Percentiles rank a stretch among this genome's conserved stretches.
Evolutionary conservation across 2,797 vertebrate species (phyloP).

Genomic region (Falco peregrinus): DNA sequence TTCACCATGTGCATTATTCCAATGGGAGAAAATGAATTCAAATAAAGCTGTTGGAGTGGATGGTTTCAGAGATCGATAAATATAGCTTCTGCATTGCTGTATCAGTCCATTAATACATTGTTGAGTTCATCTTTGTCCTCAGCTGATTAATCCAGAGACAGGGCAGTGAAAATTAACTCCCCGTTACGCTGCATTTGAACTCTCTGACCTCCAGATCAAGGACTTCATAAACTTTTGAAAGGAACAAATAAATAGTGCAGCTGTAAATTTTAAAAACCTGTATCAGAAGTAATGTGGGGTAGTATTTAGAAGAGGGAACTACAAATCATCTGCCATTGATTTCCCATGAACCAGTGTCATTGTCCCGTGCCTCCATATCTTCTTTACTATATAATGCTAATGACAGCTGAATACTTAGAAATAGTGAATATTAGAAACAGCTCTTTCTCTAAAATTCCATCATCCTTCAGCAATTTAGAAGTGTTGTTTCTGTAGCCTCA

Average conservation of each 20-base stretch:
- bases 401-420: neutral
- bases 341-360: neutral
- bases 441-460: neutral
- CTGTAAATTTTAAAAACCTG: neutral
- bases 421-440: neutral
- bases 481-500: neutral
- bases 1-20: constrained; percentile 35
- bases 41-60: constrained; percentile 26
- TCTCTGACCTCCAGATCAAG: constrained; percentile 36
- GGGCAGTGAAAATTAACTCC: constrained; percentile 68
- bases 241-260: constrained; percentile 2
- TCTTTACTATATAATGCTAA: neutral
- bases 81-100: constrained; percentile 50
- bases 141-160: constrained; percentile 57
- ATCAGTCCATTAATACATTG: constrained; percentile 54
- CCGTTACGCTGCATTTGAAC: constrained; percentile 29
- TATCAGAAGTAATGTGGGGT: neutral
- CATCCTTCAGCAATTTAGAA: neutral
- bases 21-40: constrained; percentile 39
- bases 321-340: neutral
- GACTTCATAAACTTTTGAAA: constrained; percentile 57
- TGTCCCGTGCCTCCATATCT: neutral
- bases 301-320: neutral
- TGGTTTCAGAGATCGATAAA: constrained; percentile 43
- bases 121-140: constrained; percentile 69